These are phyloP conservation scores for Leptopilina drosophilae DNA, from an alignment of 2,888 invertebrate genomes.

Conservation along the genomic window DNA sequence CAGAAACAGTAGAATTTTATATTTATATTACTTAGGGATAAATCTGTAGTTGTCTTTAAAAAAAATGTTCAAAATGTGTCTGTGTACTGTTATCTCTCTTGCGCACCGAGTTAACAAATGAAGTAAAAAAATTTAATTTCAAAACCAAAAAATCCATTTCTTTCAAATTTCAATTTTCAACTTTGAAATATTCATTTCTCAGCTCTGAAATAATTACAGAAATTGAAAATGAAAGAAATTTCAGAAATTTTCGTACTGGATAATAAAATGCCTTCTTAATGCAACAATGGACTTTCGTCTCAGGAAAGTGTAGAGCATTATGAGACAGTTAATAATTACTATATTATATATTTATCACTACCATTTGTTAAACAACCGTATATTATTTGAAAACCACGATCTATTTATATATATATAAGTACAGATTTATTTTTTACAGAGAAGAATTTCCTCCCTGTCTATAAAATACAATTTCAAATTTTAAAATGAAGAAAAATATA, in stretches of 20 bases:
- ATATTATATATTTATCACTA: conserved; percentile 2
- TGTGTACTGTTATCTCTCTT: conserved; percentile 23
- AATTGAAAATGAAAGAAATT: too few species aligned
- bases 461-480: conserved; percentile 26
- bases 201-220: too few species aligned
- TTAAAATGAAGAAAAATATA: conserved; percentile 15
- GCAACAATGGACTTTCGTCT: conserved; percentile 26
- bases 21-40: conserved; percentile 30
- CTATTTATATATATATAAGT: conserved; percentile 11
- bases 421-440: conserved; percentile 34
- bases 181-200: too few species aligned
- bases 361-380: conserved; percentile 20
- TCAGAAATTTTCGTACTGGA: not conserved
- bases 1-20: conserved; percentile 39
- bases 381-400: conserved; percentile 8
- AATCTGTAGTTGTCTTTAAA: conserved; percentile 8
- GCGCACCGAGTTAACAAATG: conserved; percentile 6
- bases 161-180: too few species aligned
- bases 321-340: not conserved
- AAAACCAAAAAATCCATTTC: too few species aligned
- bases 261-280: conserved; percentile 33
- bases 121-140: conserved; percentile 15
- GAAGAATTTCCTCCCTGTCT: not conserved
- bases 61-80: conserved; percentile 25
- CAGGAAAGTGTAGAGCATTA: conserved; percentile 29